These are phyloP conservation scores for Trachelus tabidus DNA, from an alignment of 2,888 invertebrate species.

Conservation along the genomic window DNA sequence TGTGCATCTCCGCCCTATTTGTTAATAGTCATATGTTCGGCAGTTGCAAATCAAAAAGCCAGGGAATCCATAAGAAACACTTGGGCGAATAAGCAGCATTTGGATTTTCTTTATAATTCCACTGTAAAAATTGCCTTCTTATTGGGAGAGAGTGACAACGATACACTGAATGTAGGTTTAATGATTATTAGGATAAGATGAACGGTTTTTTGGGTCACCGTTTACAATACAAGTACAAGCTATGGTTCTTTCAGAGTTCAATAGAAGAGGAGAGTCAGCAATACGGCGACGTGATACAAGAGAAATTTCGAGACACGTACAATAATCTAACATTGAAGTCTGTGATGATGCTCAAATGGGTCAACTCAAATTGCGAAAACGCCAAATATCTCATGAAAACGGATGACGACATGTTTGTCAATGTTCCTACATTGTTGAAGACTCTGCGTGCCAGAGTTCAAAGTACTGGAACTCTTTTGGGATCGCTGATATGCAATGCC, in stretches of 20 bases:
- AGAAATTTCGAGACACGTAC: conserved; percentile 85
- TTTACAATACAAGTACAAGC: background rate
- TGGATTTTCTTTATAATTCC: conserved; percentile 60
- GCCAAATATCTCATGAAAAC: conserved; percentile 83
- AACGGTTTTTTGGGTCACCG: background rate
- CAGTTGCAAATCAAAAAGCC: conserved; percentile 75
- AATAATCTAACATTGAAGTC: conserved; percentile 89
- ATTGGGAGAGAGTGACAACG: conserved; percentile 72
- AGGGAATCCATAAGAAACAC: conserved; percentile 77
- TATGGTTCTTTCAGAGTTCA: conserved; percentile 68
- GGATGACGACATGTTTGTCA: conserved; percentile 89
- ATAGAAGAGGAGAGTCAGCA: conserved; percentile 75
- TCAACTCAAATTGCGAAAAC: conserved; percentile 73
- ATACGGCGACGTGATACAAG: conserved; percentile 84
- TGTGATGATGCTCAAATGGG: conserved; percentile 86
- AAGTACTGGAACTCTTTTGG: conserved; percentile 72
- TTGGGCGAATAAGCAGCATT: conserved; percentile 73
- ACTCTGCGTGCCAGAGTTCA: conserved; percentile 50
- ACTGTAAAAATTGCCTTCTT: conserved; percentile 69
- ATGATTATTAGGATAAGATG: background rate
- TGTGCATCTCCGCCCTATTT: conserved; percentile 72
- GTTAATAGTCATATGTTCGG: conserved; percentile 81
- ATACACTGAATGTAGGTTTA: conserved; percentile 68
- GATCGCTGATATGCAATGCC: conserved; percentile 83
- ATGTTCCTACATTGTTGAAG: conserved; percentile 75